Percentiles rank a stretch among this genome's conserved stretches.
phyloP scores from a whole-genome alignment of 2,888 invertebrate genomes.

The Amaurobius ferox region DNA sequence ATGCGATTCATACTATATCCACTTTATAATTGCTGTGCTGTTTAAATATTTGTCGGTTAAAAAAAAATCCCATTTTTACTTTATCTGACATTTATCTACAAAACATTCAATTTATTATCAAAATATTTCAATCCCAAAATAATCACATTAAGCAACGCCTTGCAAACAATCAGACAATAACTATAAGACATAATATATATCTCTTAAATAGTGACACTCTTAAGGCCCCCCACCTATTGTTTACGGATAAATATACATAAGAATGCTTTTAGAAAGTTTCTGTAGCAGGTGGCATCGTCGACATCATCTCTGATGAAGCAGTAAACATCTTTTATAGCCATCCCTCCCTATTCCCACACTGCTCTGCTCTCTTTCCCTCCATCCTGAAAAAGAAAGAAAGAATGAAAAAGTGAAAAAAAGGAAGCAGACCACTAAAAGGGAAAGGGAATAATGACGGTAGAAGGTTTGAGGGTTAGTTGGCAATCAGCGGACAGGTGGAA shows the following conservation, averaged over 20 bases:
- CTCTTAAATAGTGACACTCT: too few species aligned
- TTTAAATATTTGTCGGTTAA: too few species aligned
- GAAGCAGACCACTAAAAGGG: background rate
- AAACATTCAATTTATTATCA: too few species aligned
- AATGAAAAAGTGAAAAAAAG: background rate
- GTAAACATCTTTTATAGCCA: conserved; percentile 16
- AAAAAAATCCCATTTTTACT: too few species aligned
- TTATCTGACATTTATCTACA: too few species aligned
- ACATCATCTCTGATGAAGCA: background rate
- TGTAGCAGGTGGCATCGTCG: background rate
- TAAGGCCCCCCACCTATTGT: too few species aligned
- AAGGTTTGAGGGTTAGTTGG: conserved; percentile 16
- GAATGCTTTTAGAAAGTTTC: background rate
- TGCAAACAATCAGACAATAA: too few species aligned
- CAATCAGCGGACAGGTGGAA: conserved; percentile 16
- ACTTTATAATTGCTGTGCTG: too few species aligned
- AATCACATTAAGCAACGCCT: too few species aligned
- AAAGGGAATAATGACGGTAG: background rate
- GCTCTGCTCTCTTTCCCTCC: background rate
- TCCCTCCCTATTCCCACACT: background rate
- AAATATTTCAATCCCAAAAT: too few species aligned
- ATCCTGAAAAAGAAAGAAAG: background rate
- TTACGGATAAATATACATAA: background rate
- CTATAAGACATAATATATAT: too few species aligned
- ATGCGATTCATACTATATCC: too few species aligned